phyloP scores from a whole-genome alignment of 2,113 vertebrate species.

The Procapra przewalskii region DNA sequence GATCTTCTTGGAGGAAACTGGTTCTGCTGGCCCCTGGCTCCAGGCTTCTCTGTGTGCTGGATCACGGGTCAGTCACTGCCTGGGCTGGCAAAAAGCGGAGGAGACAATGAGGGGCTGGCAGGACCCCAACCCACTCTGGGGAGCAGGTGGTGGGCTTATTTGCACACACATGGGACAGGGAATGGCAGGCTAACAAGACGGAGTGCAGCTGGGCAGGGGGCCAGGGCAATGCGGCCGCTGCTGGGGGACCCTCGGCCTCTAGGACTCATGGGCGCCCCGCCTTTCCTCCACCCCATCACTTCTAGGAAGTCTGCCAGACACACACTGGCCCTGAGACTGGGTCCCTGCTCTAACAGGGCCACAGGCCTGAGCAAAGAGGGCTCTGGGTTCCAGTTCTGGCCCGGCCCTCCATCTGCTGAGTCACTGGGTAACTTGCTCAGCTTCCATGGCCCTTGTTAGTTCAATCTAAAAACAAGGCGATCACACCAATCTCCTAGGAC shows the following conservation, averaged over 20 bases:
- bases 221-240: slow-evolving; percentile 43
- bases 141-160: neutral
- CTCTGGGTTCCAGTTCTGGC: too few relatives aligned
- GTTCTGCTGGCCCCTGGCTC: neutral
- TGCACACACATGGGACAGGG: neutral
- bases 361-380: neutral
- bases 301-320: neutral
- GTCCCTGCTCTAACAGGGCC: neutral
- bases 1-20: slow-evolving; percentile 11
- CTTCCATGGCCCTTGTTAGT: neutral
- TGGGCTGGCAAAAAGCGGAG: slow-evolving; percentile 85
- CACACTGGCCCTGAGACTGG: neutral
- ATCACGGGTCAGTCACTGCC: slow-evolving; percentile 90
- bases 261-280: neutral
- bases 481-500: neutral
- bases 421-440: neutral
- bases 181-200: neutral
- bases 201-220: neutral
- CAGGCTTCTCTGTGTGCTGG: neutral
- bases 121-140: neutral
- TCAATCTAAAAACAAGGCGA: neutral
- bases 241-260: neutral
- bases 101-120: slow-evolving; percentile 66
- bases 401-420: neutral
- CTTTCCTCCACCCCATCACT: neutral